Base-by-base conservation (phyloP, 2,113 vertebrate species). In the Perca fluviatilis region DNA sequence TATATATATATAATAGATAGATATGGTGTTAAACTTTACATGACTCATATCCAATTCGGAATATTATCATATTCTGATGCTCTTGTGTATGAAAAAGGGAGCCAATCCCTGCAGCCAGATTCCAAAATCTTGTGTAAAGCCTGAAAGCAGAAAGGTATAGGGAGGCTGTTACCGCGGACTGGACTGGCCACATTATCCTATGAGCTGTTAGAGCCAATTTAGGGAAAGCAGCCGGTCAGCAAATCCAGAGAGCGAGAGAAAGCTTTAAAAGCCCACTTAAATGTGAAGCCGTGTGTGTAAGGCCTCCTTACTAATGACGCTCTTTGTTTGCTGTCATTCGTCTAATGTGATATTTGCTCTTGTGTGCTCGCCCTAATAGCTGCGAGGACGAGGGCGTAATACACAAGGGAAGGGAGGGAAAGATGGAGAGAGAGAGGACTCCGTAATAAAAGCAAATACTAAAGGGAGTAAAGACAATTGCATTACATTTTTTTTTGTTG, bases 331-430 rank as follows among this genome's bases (percentile, higher is more conserved):
- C 71, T 71, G 62, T 78, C 57, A 40, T 85, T 56, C 62, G 47
- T 75, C 47, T 79, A 50, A 74, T 82, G 71, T 15, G 71, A 57
- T 71, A 30, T 83, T 87, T 83, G 76, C 79, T 77, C 63, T 83
- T 70, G 0, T 77, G 70, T 10, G 50, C 67, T 36, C 15, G 6
- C 4, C 5, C 50, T 73, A 56, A 85, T 58, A 11, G 61, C 33
- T 9, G 25, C 53, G 33, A 21, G 66, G 36, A 36, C 36, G 30
- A 74, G 0, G 61, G 73, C 14, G 25, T 76, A 27, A 72, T 7
- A 33, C 30, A 33, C 30, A 33, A 36, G 49, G 71, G 73, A 33
- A 30, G 49, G 71, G 73, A 63, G 58, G 14, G 25, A 46, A 56
- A n/a, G 47, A 67, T 51, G 77, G 53, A 72, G 23, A 43, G 56